Base-by-base conservation (phyloP, 2,888 invertebrate genomes). In the Emmelina monodactyla region DNA sequence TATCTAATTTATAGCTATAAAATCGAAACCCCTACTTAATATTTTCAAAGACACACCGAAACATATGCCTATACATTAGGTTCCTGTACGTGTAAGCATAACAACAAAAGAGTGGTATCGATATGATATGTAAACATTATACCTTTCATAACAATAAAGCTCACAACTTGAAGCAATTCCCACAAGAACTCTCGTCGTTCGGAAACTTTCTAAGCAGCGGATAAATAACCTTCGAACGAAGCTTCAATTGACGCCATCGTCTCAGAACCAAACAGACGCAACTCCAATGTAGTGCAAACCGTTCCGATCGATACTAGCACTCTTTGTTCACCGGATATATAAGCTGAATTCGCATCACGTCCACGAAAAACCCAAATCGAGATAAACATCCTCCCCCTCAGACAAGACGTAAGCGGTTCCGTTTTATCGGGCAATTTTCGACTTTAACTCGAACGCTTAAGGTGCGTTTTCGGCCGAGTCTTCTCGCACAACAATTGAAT, bases 301-400 rank as follows among this genome's bases (percentile, higher is more conserved):
- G 54, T 50, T 49, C 51, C 53, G 71, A 73, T 78, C 79, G 78
- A 76, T 78, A 64, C 63, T 64, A 67, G 57, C 59, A 55, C 62
- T 71, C 75, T 75, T 73, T 72, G 73, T 76, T 61, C 61, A 66
- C 55, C 66, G 67, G 66, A 67, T 67, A 69, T 72, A 75, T 72
- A 65, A 72, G 64, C 71, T 59, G 73, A 73, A 79, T 79, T 79
- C 78, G 75, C 73, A 64, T 71, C 78, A 78, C 79, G 79, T 79
- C 67, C 61, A 60, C 70, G 67, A 69, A 76, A 78, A 76, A 78
- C 72, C 70, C 73, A 72, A 76, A 76, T 75, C 70, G 71, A 78
- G 75, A 78, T 72, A 78, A 78, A 75, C 70, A 67, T 66, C 70
- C 66, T 70, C 69, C 71, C 63, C 67, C 63, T 59, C 55, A 47